A percentile compares a stretch with the other conserved stretches of the same genome.
Conservation (phyloP, 2,113 vertebrate genomes). For the Calidris pugnax region DNA sequence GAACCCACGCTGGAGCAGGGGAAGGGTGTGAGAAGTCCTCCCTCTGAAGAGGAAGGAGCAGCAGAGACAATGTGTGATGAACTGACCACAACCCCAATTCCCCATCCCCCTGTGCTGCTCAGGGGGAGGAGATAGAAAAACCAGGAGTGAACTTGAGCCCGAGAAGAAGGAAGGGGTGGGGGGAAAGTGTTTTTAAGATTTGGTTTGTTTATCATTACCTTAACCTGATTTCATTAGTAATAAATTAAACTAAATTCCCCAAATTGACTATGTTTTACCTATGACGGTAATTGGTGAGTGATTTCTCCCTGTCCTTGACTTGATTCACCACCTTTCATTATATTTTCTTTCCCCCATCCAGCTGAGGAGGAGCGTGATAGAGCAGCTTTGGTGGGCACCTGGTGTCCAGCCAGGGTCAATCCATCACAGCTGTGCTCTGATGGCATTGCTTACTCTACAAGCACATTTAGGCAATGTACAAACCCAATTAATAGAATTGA, state of each 20-base stretch:
- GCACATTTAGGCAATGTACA: fast-evolving
- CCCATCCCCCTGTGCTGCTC: not conserved
- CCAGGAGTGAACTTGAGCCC: not conserved
- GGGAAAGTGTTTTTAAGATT: not conserved
- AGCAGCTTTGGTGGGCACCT: not conserved
- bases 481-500: fast-evolving
- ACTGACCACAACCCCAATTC: not conserved
- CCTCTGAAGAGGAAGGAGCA: not conserved
- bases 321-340: not conserved
- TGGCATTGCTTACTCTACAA: not conserved
- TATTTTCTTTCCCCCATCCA: not conserved
- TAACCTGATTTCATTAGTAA: not conserved
- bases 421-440: fast-evolving
- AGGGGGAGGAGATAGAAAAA: not conserved
- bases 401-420: not conserved
- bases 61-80: not conserved
- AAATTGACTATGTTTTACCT: not conserved
- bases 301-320: not conserved
- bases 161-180: not conserved
- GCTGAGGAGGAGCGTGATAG: not conserved
- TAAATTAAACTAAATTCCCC: not conserved
- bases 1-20: not conserved
- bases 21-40: not conserved
- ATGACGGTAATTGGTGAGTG: not conserved
- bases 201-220: not conserved